phyloP scores from a whole-genome alignment of 2,888 invertebrate genomes.

The Conchocele bisecta region DNA sequence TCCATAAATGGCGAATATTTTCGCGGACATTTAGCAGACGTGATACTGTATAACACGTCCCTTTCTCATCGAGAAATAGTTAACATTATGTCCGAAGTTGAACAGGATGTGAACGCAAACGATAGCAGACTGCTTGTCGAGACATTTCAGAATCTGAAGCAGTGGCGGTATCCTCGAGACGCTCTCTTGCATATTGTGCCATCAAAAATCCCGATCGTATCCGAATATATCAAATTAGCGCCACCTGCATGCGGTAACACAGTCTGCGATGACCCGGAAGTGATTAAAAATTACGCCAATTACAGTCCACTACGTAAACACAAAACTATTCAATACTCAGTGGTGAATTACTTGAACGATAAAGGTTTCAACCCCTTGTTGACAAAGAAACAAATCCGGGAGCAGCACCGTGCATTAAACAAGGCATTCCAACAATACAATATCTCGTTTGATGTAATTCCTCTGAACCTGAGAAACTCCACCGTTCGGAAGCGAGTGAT shows the following conservation, averaged over 20 bases:
- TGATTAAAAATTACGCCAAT: conserved; percentile 66
- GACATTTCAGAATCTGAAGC: conserved; percentile 55
- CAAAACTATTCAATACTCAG: conserved; percentile 71
- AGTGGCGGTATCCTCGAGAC: conserved; percentile 55
- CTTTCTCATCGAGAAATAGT: conserved; percentile 67
- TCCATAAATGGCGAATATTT: conserved; percentile 46
- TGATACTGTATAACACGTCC: conserved; percentile 65
- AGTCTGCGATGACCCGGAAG: conserved; percentile 78
- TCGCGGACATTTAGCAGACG: conserved; percentile 69
- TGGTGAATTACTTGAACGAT: conserved; percentile 74
- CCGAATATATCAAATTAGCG: conserved; percentile 57
- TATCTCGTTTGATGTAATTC: conserved; percentile 69
- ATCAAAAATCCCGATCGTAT: conserved; percentile 53
- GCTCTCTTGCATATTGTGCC: conserved; percentile 40
- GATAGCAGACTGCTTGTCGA: conserved; percentile 47
- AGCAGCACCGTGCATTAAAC: conserved; percentile 69
- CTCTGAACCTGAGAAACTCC: conserved; percentile 62
- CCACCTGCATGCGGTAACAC: conserved; percentile 78
- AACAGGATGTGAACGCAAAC: neutral
- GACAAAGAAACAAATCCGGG: conserved; percentile 64
- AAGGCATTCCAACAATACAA: conserved; percentile 76
- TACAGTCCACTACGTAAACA: conserved; percentile 56
- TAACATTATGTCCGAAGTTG: conserved; percentile 34
- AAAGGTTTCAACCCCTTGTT: conserved; percentile 74
- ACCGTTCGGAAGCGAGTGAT: conserved; percentile 65